Conservation (phyloP, 92 coral and sea anemone genomes). For the Hydrozoanthus gracilis region DNA sequence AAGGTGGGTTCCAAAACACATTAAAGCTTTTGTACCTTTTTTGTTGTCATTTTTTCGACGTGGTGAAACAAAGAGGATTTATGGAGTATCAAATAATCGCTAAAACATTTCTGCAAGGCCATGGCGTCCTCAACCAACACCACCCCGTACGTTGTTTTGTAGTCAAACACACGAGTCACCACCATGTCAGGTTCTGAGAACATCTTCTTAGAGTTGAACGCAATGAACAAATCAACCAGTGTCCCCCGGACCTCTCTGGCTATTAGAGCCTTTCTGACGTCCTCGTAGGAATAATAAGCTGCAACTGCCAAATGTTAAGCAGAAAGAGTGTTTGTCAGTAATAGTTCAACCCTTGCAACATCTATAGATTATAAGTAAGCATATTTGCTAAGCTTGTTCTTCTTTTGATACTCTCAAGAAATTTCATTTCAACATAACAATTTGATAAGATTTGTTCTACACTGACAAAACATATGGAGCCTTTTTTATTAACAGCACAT, state of each 20-base stretch:
- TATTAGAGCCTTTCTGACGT: constrained; percentile 59
- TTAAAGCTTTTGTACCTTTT: not conserved
- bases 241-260: constrained; percentile 73
- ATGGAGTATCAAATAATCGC: constrained; percentile 49
- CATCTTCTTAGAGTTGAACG: constrained; percentile 61
- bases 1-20: not conserved
- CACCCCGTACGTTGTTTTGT: constrained; percentile 74
- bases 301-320: constrained; percentile 27
- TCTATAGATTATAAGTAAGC: no score
- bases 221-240: constrained; percentile 74
- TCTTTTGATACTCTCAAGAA: no score
- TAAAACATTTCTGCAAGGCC: constrained; percentile 76
- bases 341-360: no score
- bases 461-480: no score
- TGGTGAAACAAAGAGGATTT: constrained; percentile 52
- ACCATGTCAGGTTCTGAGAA: constrained; percentile 61
- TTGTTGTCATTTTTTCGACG: constrained; percentile 44
- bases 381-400: no score
- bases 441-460: no score
- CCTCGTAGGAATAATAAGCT: constrained; percentile 65
- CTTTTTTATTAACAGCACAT: no score
- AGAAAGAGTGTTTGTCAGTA: not conserved
- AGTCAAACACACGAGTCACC: constrained; percentile 63
- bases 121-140: constrained; percentile 66
- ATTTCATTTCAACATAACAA: no score